Base-by-base conservation (phyloP, 2,888 invertebrate genomes). In the Hydrotaea cyrtoneurina region DNA sequence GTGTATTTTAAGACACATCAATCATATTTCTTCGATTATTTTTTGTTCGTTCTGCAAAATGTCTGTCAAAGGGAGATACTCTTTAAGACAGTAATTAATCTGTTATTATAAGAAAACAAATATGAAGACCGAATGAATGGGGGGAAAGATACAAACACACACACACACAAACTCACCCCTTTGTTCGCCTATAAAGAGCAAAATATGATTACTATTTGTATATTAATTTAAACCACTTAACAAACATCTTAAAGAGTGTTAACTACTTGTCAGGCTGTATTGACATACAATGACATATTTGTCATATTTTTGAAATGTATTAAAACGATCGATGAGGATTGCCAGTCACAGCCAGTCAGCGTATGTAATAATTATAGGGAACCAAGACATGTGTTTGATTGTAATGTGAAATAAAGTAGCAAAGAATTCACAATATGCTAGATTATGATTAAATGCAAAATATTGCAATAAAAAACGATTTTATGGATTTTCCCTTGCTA, bases 171-270 rank as follows among this genome's bases (percentile, higher is more conserved):
- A 81, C 69, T 79, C 73, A 79, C 81, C 81, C 84, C 69, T 78
- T 73, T 31, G 31, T 43, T 31, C 1, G 17, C 17, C 23, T 57
- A 23, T 39, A 39, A n/a, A 39, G 7, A 39, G 62, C 72, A 43
- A 43, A 43, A 77, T 76, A 82, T 73, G 72, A 82, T 81, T 74
- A 85, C 80, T 82, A 85, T 85, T 85, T 85, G 85, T 85, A 74
- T 85, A 80, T 85, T 85, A 79, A 85, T 85, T 85, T 85, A 82
- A 85, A 77, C 77, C 85, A 85, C 82, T 85, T 85, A 82, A 79
- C 82, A 85, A 82, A 85, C 82, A 82, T 85, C 82, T 85, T 80
- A 79, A 84, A 85, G 82, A 85, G 85, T 85, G 82, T 85, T 85
- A 82, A 82, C 80, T 83, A 82, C 80, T 85, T 85, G 85, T 85